Base-by-base conservation (phyloP, 2,113 vertebrate genomes). In the Entomyzon cyanotis region DNA sequence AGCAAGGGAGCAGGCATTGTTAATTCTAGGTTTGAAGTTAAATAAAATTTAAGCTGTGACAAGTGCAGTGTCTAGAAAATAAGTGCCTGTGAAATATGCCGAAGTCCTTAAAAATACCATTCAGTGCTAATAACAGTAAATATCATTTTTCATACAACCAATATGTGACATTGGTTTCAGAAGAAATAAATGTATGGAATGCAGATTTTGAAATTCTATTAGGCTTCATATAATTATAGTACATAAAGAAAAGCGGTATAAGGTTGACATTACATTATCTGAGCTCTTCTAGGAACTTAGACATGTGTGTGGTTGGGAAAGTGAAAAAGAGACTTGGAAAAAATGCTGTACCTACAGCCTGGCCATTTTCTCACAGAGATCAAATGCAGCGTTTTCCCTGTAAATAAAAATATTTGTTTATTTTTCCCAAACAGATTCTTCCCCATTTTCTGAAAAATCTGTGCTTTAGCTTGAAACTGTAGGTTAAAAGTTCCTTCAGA, bases 401-500 rank as follows among this genome's bases (percentile, higher is more conserved):
- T 84, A 64, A 95, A 91, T 80, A 94, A 94, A 94, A 95, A 95
- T 89, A 92, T 94, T 95, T 96, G 85, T 96, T 96, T 97, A 94
- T 97, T 97, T 71, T 90, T 84, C 85, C 74, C 92, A 77, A 94
- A 86, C 87, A 79, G 80, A 80, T 89, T 90, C 79, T 86, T 90
- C 81, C 89, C 86, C 13, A 25, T 97, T 97, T 97, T 96, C 90
- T 88, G 89, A 97, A 97, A 97, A 97, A 93, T 76, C 95, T 95
- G 23, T 88, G 91, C 96, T 97, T 55, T 91, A 93, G 95, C 93
- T 97, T 96, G 96, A 96, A 97, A 98, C 96, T 93, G 93, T 90
- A 98, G 98, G 97, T 98, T 98, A 95, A 97, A 98, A 98, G 98
- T 98, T 98, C 97, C 96, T 95, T 95, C 95, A 95, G 95, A 97